A percentile compares a stretch with the other conserved stretches of the same genome.
Conservation (phyloP, 2,888 invertebrate species). For the Steinernema carpocapsae region DNA sequence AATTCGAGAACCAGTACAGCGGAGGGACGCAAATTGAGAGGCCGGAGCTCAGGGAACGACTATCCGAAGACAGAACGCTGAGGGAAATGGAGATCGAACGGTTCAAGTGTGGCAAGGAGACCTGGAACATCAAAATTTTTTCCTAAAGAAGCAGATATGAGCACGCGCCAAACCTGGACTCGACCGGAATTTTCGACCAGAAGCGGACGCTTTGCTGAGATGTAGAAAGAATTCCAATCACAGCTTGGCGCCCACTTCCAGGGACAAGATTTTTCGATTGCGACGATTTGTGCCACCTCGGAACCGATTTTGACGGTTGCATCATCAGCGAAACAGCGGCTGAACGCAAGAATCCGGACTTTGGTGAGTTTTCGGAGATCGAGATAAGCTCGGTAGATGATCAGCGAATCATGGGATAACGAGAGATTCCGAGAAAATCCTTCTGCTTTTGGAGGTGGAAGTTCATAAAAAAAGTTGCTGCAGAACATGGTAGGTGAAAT, state of each 20-base stretch:
- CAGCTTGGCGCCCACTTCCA: constrained; percentile 23
- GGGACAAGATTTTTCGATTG: constrained; percentile 5
- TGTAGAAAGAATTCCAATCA: constrained; percentile 12
- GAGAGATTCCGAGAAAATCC: no score
- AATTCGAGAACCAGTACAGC: constrained; percentile 53
- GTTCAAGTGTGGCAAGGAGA: neutral
- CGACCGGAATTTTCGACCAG: neutral
- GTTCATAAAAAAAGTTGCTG: neutral
- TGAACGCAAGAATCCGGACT: constrained; percentile 3
- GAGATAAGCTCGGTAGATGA: constrained; percentile 10
- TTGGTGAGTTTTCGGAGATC: neutral
- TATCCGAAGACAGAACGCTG: neutral
- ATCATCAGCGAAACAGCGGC: neutral
- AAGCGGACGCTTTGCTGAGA: neutral
- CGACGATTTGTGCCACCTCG: neutral
- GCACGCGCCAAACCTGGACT: neutral
- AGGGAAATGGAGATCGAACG: neutral
- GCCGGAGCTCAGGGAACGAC: constrained; percentile 20
- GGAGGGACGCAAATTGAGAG: constrained; percentile 54
- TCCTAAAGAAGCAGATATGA: neutral
- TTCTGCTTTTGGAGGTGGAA: no score
- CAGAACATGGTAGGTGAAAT: neutral
- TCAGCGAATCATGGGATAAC: neutral
- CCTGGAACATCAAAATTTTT: neutral
- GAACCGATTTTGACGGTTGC: neutral